Conservation (phyloP, 2,888 invertebrate species). For the Dorcus parallelipipedus region DNA sequence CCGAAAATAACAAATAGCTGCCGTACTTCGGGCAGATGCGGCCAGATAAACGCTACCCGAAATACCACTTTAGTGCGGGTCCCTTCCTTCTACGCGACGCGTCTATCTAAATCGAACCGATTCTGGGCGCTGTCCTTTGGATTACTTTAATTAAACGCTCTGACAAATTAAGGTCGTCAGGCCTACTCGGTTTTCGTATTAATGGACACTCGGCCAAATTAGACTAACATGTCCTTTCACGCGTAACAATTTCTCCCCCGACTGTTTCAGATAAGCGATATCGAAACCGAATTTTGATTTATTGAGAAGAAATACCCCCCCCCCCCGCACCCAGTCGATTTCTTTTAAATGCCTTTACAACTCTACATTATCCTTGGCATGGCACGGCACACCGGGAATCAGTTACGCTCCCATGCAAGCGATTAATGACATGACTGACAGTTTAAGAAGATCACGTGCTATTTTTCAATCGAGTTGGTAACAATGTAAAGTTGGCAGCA, state of each 20-base stretch:
- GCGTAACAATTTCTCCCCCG: conserved; percentile 14
- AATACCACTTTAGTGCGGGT: conserved; percentile 43
- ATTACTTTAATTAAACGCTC: conserved; percentile 45
- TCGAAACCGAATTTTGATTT: too few relatives aligned
- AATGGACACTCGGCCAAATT: conserved; percentile 43
- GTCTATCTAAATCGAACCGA: conserved; percentile 40
- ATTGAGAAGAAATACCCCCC: too few relatives aligned
- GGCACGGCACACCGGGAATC: too few relatives aligned
- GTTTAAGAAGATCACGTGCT: too few relatives aligned
- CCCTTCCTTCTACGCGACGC: conserved; percentile 32
- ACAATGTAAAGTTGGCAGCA: conserved; percentile 9
- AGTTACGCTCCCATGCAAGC: too few relatives aligned
- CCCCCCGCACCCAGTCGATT: too few relatives aligned
- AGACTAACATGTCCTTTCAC: conserved; percentile 35
- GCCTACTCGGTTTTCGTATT: conserved; percentile 30
- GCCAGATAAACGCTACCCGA: conserved; percentile 41
- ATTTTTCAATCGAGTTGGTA: too few relatives aligned
- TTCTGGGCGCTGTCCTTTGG: conserved; percentile 39
- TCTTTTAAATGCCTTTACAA: too few relatives aligned
- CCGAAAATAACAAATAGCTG: conserved; percentile 48
- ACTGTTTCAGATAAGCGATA: too few relatives aligned
- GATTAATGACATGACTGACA: too few relatives aligned
- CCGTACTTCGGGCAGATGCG: conserved; percentile 34
- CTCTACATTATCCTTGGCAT: too few relatives aligned
- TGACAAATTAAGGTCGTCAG: conserved; percentile 43